Evolutionary conservation across 2,113 vertebrate genomes (phyloP), one percentile per base, ranked within the genome.

Genomic region (Irena cyanogastra): DNA sequence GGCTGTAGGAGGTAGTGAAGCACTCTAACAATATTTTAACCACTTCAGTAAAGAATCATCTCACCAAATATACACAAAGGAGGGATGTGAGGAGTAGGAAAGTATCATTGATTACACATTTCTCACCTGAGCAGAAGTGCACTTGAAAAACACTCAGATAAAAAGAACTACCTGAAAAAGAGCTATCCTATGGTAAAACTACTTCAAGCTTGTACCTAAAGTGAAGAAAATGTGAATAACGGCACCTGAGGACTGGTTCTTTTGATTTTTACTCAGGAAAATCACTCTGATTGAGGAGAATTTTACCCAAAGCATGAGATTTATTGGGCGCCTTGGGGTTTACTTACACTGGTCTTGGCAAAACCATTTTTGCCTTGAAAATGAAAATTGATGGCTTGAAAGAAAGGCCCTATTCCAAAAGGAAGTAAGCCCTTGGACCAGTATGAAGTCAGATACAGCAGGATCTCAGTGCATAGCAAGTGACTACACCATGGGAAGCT

Each of bases 91-190:
- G 64, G n/a, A 74, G 37, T 37, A 52, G 41, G 56, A 47, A 87
- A 72, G 53, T 30, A n/a, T 70, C 77, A 60, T 6, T 59, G 56
- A 52, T 53, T 59, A 85, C 23, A 14, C 50, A 60, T 95, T 93
- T 83, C 79, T 57, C 66, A 90, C 21, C 23, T 69, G 19, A 60
- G n/a, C 33, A 89, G 78, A 93, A 79, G 24, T 42, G 44, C 49
- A 21, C 74, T 91, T 75, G 35, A 78, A 89, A 89, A 93, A 75
- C 33, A 60, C 64, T 76, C 44, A 76, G 44, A 79, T 69, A 61
- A 85, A 93, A 95, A 89, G 52, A 93, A 60, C 28, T 69, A 69
- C 70, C 57, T 65, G 65, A 72, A 94, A 94, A 96, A 56, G 28
- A 83, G 53, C 30, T 89, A 8, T 82, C 42, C 39, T 71, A 5